Evolutionary conservation across 2,797 vertebrate genomes (phyloP).

Genomic region (Taeniopygia guttata): DNA sequence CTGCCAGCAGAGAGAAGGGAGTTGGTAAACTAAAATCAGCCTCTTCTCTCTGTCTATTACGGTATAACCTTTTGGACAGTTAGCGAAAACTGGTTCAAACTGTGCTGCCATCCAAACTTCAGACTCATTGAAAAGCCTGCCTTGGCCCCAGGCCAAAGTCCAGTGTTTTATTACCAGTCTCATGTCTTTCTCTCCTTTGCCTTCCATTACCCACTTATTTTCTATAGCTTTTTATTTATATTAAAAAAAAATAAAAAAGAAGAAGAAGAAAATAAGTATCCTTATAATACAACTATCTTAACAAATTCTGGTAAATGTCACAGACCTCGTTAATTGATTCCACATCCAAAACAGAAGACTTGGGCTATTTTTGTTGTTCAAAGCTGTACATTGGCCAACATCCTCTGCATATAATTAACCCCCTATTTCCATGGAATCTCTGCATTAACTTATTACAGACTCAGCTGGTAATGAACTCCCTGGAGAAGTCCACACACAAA

Average conservation of each 20-base stretch:
- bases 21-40: conserved; percentile 28
- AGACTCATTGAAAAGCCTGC: conserved; percentile 25
- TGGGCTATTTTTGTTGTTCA: conserved; percentile 60
- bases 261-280: neutral
- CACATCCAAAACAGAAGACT: conserved; percentile 46
- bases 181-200: conserved; percentile 1
- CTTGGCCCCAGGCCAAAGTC: conserved; percentile 28
- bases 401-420: conserved; percentile 60
- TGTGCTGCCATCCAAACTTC: conserved; percentile 27
- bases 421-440: conserved; percentile 47
- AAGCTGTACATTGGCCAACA: conserved; percentile 30
- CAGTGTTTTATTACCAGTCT: conserved; percentile 30
- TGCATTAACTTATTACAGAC: conserved; percentile 37
- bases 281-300: conserved; percentile 1
- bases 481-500: neutral
- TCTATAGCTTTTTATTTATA: conserved; percentile 20
- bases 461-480: conserved; percentile 39
- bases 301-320: neutral
- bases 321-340: conserved; percentile 60
- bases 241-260: neutral
- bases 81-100: conserved; percentile 19
- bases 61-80: neutral
- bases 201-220: conserved; percentile 23
- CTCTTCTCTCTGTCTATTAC: neutral
- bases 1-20: conserved; percentile 19